phyloP scores from a whole-genome alignment of 2,888 invertebrate genomes.

The Plutella xylostella region DNA sequence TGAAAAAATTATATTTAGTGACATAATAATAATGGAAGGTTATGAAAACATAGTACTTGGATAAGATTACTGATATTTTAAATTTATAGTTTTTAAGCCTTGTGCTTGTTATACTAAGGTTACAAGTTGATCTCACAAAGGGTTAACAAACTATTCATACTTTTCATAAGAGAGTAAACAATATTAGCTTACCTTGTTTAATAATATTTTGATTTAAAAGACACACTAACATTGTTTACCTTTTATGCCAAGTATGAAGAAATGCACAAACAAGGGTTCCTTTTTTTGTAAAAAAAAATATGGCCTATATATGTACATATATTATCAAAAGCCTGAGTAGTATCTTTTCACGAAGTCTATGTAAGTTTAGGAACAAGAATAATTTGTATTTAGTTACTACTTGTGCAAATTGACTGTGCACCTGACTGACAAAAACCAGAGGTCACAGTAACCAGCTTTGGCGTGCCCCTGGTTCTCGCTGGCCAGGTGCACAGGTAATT shows the following conservation, averaged over 20 bases:
- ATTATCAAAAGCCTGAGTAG: not conserved
- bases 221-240: no score
- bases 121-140: not conserved
- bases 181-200: not conserved
- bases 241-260: no score
- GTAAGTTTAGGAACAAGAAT: not conserved
- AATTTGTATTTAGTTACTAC: no score
- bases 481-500: not conserved
- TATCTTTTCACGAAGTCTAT: not conserved
- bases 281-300: no score
- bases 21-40: not conserved
- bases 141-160: not conserved
- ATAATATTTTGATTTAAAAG: no score
- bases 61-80: not conserved
- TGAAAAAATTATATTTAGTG: not conserved
- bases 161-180: not conserved
- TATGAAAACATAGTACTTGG: not conserved
- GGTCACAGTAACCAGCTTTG: not conserved
- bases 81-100: not conserved
- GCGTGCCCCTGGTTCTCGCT: not conserved
- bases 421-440: not conserved
- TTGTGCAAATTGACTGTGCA: not conserved
- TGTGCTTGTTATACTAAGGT: not conserved
- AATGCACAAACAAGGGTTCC: no score
- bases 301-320: no score